These are phyloP conservation scores for Campylorhamphus procurvoides DNA, from an alignment of 2,113 vertebrate species.

Conservation along the genomic window DNA sequence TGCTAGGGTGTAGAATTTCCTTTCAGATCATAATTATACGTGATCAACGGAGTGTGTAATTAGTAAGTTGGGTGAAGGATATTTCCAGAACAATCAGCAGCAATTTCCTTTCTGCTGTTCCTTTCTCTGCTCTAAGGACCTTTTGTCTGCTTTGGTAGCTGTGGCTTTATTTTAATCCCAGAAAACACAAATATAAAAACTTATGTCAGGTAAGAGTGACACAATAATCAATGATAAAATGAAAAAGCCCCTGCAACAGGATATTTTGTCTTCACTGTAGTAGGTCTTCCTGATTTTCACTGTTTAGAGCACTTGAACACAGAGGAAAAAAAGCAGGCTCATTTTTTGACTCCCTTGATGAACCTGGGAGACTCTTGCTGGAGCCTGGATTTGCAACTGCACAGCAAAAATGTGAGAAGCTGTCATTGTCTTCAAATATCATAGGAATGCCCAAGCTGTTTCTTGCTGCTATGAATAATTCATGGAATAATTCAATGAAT, in stretches of 20 bases:
- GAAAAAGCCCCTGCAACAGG: not conserved
- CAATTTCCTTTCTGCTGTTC: constrained; percentile 46
- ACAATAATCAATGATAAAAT: not conserved
- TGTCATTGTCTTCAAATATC: constrained; percentile 46
- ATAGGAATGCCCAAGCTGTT: not conserved
- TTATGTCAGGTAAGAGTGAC: not conserved
- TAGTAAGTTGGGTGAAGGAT: constrained; percentile 41
- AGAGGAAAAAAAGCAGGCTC: not conserved
- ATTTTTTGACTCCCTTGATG: not conserved
- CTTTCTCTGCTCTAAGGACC: not conserved
- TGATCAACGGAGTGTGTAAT: constrained; percentile 55
- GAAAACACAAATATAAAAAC: not conserved
- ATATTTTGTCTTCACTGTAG: not conserved
- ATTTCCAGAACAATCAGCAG: constrained; percentile 58
- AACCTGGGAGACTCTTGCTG: not conserved
- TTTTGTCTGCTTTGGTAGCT: constrained; percentile 23
- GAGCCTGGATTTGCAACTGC: not conserved
- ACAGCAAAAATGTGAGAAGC: constrained; percentile 17
- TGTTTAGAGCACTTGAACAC: not conserved
- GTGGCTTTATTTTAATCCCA: not conserved
- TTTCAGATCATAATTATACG: constrained; percentile 53
- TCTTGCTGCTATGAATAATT: constrained; percentile 63
- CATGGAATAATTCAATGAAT: constrained; percentile 30
- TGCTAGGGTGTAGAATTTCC: constrained; percentile 20
- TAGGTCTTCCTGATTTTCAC: not conserved